Base-by-base conservation (phyloP, 1,140 invertebrate species). In the Platorchestia sp. region DNA sequence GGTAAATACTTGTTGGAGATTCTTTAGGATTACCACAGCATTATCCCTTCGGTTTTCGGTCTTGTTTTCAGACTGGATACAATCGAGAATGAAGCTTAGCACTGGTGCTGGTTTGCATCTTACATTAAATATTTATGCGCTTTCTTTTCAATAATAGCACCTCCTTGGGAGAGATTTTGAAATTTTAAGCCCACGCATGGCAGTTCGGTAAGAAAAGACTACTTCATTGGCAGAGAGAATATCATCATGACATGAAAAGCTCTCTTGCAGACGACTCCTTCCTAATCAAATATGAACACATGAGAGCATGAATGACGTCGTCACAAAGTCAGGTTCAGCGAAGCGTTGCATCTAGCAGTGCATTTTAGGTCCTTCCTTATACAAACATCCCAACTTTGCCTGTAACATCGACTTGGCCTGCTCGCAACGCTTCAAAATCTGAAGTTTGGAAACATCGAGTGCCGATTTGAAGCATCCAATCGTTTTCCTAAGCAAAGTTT, bases 391-490 rank as follows among this genome's bases (percentile, higher is more conserved):
- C 6, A 93, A 93, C 91, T 93, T 93, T 93, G 45, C 43, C 91
- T 45, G 91, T 47, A 93, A 93, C 91, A 93, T 93, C 91, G 91
- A 47, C 91, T 93, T 93, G 43, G 45, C 3, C 45, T 93, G 22
- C 91, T 45, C 22, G 43, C 91, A 93, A 93, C 91, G 91, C 40
- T 93, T 93, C 91, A 45, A 93, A 93, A 93, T 93, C 91, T n/a
- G 91, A 93, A 93, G 91, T 93, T 93, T 47, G 91, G 91, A 44
- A 93, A 44, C 91, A 93, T 45, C 43, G 91, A 93, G 91, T 93
- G 45, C 45, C 91, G 43, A 90, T 45, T 93, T 45, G 91, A 16
- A 44, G 45, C 91, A 93, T 93, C 91, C 43, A 45, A 93, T 93
- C 91, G 43, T 44, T 89, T 89, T 89, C n/a, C 87, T 89, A 89